A percentile compares a stretch with the other conserved stretches of the same genome.
phyloP scores from a whole-genome alignment of 2,888 invertebrate genomes.

The Dolomedes plantarius region DNA sequence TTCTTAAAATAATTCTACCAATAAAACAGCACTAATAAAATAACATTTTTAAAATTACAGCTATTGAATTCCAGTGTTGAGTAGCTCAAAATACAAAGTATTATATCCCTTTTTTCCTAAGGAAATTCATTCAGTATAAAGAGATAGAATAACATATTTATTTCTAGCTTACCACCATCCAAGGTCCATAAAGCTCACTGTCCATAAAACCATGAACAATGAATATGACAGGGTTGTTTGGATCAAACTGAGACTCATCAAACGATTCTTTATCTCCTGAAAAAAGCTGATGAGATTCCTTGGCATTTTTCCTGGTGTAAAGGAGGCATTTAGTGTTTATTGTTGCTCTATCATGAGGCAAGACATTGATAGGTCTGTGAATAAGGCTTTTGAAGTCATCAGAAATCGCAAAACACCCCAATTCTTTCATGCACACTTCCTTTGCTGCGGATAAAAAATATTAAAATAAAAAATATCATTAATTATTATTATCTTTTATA shows the following conservation, averaged over 20 bases:
- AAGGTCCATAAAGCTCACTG: constrained; percentile 70
- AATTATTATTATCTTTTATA: too few relatives aligned
- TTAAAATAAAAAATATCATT: too few relatives aligned
- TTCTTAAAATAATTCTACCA: too few relatives aligned
- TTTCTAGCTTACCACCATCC: constrained; percentile 72
- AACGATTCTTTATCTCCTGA: constrained; percentile 45
- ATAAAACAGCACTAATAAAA: too few relatives aligned
- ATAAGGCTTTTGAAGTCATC: constrained; percentile 70
- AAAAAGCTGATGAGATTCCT: constrained; percentile 56
- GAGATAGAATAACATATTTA: too few relatives aligned
- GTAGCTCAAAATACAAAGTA: too few relatives aligned
- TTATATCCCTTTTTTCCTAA: too few relatives aligned
- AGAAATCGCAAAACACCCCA: constrained; percentile 67
- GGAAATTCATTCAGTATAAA: too few relatives aligned
- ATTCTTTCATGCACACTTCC: constrained; percentile 67
- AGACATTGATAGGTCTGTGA: constrained; percentile 71
- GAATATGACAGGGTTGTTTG: constrained; percentile 63
- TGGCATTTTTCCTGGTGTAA: constrained; percentile 71
- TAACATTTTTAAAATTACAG: too few relatives aligned
- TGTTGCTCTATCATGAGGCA: constrained; percentile 68
- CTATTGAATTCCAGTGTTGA: too few relatives aligned
- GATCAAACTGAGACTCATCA: constrained; percentile 60
- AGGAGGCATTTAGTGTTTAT: constrained; percentile 69
- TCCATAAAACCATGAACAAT: constrained; percentile 73
- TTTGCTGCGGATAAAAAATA: constrained; percentile 15